Percentiles rank a stretch among this genome's conserved stretches.
These are phyloP conservation scores for Thymelicus lineola DNA, from an alignment of 2,888 invertebrate species.

Conservation along the genomic window DNA sequence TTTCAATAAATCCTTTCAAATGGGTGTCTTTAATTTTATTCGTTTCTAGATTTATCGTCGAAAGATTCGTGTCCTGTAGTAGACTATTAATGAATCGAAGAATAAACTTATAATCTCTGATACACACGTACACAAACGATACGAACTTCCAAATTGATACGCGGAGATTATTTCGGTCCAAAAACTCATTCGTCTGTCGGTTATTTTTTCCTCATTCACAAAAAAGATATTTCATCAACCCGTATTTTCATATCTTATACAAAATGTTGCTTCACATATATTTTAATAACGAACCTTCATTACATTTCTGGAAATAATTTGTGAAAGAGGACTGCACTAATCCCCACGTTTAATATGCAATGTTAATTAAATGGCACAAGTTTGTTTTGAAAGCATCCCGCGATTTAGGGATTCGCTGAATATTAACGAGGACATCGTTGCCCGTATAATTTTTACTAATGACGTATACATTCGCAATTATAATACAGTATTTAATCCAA, in stretches of 20 bases:
- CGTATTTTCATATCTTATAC: not conserved
- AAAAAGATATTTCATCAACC: no score
- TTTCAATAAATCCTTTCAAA: no score
- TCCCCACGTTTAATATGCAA: slow-evolving; percentile 1
- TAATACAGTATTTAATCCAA: not conserved
- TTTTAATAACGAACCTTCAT: not conserved
- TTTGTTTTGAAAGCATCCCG: not conserved
- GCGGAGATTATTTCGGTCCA: no score
- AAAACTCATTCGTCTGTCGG: no score
- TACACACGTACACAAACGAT: no score
- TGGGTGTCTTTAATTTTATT: no score
- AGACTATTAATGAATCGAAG: no score
- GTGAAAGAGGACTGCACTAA: not conserved
- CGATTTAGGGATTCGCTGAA: not conserved
- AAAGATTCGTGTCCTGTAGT: no score
- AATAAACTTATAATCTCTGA: no score
- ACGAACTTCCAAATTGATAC: no score
- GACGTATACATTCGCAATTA: not conserved
- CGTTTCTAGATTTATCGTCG: no score
- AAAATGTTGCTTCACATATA: not conserved
- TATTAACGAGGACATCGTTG: not conserved
- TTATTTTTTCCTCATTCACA: no score
- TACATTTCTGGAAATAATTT: not conserved
- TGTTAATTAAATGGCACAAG: slow-evolving; percentile 1
- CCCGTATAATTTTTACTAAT: not conserved